Evolutionary conservation across 2,797 vertebrate species (phyloP), one percentile per base, ranked within the genome.

Genomic region (Leuciscus waleckii): DNA sequence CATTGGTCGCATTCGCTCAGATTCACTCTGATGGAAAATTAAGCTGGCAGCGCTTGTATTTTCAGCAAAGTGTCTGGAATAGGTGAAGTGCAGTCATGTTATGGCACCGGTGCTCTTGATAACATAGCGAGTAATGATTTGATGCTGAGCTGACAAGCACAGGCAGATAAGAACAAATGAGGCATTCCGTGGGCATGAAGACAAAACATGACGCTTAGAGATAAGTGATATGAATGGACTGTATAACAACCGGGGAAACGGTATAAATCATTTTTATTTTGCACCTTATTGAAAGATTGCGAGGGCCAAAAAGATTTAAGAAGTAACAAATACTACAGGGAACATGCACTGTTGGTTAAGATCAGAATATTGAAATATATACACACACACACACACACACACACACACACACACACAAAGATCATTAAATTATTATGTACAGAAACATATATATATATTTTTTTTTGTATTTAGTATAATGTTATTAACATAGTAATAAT

Each of bases 131-230:
- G 71, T 39, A 83, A 83, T 83, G 73, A 83, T 83, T 77, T 80
- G 70, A 71, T 85, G 37, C 11, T 68, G 83, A 75, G 17, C 26
- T 67, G 71, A 83, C 70, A 76, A 76, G 37, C 68, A 79, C 32
- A 26, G 81, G 56, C 35, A 80, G 69, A 65, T 56, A 67, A 67
- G 71, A 83, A 75, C 68, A 79, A 87, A 71, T 81, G 67, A 85
- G 54, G 21, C 63, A 13, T 58, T 69, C 35, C 6, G n/a, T 43
- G 26, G 37, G 43, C 79, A 74, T 39, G 46, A 58, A 58, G 85
- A 82, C 61, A 77, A 77, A 67, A 83, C 61, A 76, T 67, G 71
- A 74, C 5, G 71, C 71, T 65, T 39, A 37, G 41, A 65, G 41
- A 75, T 70, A 69, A 84, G 74, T 58, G 16, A 69, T 68, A 86